These are phyloP conservation scores for Malthinus seriepunctatus DNA, from an alignment of 2,888 invertebrate genomes.

Conservation along the genomic window DNA sequence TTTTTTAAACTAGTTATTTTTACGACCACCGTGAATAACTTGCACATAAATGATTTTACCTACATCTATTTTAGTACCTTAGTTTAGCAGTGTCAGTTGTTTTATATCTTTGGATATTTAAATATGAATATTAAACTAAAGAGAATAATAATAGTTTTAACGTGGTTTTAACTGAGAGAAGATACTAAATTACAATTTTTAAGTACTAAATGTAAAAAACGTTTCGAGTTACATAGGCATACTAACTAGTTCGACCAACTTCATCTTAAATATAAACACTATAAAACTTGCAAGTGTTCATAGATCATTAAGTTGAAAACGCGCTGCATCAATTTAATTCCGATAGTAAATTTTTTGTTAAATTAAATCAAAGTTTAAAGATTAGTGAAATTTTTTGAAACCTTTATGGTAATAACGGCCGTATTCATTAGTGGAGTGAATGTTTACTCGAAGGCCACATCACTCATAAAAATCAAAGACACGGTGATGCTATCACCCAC, in stretches of 20 bases:
- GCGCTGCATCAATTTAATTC: neutral
- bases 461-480: slow-evolving; percentile 23
- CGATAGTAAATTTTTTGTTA: neutral
- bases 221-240: slow-evolving; percentile 4
- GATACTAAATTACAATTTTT: slow-evolving; percentile 7
- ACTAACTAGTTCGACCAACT: neutral
- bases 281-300: neutral
- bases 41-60: no score
- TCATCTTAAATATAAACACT: slow-evolving; percentile 4
- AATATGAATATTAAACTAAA: slow-evolving; percentile 6
- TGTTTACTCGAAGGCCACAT: slow-evolving; percentile 24
- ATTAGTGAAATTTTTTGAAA: neutral
- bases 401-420: neutral
- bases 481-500: slow-evolving; percentile 26
- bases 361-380: neutral
- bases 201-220: slow-evolving; percentile 1
- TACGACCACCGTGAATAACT: no score
- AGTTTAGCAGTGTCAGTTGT: neutral
- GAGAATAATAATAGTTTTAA: slow-evolving; percentile 2
- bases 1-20: no score
- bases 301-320: slow-evolving; percentile 5
- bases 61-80: no score
- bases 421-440: slow-evolving; percentile 9
- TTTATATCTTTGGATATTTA: neutral
- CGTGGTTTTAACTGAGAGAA: neutral